Evolutionary conservation across 2,888 invertebrate species (phyloP), one percentile per base, ranked within the genome.

Genomic region (Esperia sulphurella): DNA sequence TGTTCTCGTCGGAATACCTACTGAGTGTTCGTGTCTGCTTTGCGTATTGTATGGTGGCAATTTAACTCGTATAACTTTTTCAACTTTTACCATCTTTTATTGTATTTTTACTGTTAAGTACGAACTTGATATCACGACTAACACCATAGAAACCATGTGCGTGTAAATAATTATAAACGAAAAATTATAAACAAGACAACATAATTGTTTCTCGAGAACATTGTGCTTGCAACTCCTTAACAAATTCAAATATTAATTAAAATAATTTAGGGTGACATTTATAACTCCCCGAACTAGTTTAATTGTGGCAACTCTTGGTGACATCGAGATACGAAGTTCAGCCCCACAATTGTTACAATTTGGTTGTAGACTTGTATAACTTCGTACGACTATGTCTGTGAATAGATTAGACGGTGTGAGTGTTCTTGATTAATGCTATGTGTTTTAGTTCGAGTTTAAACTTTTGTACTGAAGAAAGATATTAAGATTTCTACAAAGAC

Each of bases 271-370:
- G 43, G 35, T 46, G 43, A 43, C 41, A 44, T 46, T 46, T 46
- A 46, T 52, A 46, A 46, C 29, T 43, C 30, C 38, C 5, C 61
- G 61, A 73, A 69, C 71, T 68, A 68, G 68, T 77, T 71, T 67
- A 76, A 79, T 65, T 73, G 71, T 62, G 59, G 58, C 59, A 79
- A 78, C 70, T 75, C 66, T 65, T 55, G 62, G 66, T 66, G 72
- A 75, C 78, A 68, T 63, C 64, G 65, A 73, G 75, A 77, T 77
- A 74, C 74, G 71, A 77, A 79, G 71, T 83, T 79, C 58, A 55
- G 10, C n/a, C 66, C 71, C 72, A 71, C 73, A 77, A 75, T 80
- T 75, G 76, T 68, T 63, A 70, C 75, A 74, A 76, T 80, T 80
- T 76, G 68, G 75, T 77, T 75, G 75, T 41, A 21, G 2, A 29